These are phyloP conservation scores for Ianthella basta DNA, from an alignment of 37 sponge, comb jelly and placozoan species.

Conservation along the genomic window DNA sequence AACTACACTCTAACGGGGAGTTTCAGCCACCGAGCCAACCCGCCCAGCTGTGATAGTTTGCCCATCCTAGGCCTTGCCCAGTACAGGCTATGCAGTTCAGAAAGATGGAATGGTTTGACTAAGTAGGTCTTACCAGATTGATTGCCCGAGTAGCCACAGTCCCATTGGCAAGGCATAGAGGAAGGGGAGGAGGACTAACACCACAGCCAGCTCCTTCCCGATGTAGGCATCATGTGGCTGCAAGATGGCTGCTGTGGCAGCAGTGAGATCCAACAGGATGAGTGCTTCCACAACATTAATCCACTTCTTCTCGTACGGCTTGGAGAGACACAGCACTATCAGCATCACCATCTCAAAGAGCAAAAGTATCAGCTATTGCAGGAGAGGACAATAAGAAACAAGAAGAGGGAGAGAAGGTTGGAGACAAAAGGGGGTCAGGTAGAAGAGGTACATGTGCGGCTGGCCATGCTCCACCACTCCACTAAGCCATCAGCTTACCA, in stretches of 20 bases:
- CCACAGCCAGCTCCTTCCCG: constrained; percentile 15
- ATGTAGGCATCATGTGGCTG: constrained; percentile 48
- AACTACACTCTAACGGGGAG: too few species aligned
- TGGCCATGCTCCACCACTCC: too few species aligned
- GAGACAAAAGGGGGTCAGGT: neutral
- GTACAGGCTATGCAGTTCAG: too few species aligned
- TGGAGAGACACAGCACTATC: constrained; percentile 54
- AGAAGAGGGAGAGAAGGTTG: neutral
- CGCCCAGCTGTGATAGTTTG: too few species aligned
- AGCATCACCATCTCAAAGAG: constrained; percentile 38
- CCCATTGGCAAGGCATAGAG: constrained; percentile 33
- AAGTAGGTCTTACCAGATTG: constrained; percentile 1
- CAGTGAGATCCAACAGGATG: constrained; percentile 56
- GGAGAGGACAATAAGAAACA: neutral
- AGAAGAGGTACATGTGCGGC: neutral
- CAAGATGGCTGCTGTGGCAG: constrained; percentile 65
- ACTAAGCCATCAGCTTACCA: neutral
- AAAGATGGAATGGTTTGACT: too few species aligned
- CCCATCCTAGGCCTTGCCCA: too few species aligned
- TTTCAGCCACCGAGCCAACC: too few species aligned
- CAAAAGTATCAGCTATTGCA: neutral
- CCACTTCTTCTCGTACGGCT: constrained; percentile 62
- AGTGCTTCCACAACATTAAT: constrained; percentile 64
- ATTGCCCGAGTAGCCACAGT: neutral
- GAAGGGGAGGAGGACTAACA: constrained; percentile 63